Conservation (phyloP, 1,140 invertebrate genomes). For the Hylaeus anthracinus region DNA sequence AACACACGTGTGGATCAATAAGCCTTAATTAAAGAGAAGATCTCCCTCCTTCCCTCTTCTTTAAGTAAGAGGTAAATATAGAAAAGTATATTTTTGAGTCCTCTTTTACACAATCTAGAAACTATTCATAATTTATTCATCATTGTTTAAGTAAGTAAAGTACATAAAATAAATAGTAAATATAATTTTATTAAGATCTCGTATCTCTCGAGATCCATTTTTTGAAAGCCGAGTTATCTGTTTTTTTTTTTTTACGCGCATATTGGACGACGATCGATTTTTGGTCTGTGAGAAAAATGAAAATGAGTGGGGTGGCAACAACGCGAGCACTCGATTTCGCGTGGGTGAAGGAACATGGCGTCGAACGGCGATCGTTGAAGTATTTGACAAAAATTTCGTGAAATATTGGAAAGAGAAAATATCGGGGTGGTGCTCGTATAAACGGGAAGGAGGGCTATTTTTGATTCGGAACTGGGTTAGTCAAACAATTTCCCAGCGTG, state of each 20-base stretch:
- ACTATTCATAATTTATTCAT: no score
- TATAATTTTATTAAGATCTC: no score
- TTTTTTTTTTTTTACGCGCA: not conserved
- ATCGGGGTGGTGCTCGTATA: not conserved
- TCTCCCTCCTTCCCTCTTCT: no score
- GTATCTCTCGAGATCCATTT: no score
- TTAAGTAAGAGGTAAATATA: no score
- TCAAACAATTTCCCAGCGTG: constrained; percentile 47
- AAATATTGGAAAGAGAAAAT: constrained; percentile 33
- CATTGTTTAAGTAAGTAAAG: no score
- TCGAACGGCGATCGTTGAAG: constrained; percentile 13
- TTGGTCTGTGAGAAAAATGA: constrained; percentile 9
- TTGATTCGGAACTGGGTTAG: constrained; percentile 64
- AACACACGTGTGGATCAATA: no score
- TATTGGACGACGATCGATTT: constrained; percentile 3
- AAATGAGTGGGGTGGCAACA: constrained; percentile 7
- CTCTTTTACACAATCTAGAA: no score
- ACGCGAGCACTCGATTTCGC: not conserved
- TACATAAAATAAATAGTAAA: no score
- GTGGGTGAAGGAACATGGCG: not conserved
- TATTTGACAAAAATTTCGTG: constrained; percentile 38
- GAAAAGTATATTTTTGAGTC: no score
- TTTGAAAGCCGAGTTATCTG: not conserved
- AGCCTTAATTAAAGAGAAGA: no score
- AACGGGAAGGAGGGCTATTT: constrained; percentile 52